Percentiles rank a stretch among this genome's conserved stretches.
phyloP scores from a whole-genome alignment of 2,888 invertebrate genomes.

The Beris chalybata region DNA sequence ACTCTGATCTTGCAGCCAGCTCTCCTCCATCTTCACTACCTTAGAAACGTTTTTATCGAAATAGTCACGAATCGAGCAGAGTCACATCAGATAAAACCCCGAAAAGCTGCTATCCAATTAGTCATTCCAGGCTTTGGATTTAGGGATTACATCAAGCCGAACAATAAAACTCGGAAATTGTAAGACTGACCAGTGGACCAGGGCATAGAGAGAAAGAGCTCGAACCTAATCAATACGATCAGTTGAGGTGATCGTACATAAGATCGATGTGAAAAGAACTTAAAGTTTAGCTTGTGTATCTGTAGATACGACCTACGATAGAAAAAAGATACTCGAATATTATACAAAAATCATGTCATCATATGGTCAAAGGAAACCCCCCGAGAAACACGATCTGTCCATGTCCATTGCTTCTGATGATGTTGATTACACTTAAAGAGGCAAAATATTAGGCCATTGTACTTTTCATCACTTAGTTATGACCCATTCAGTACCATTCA shows the following conservation, averaged over 20 bases:
- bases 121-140: constrained; percentile 31
- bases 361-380: constrained; percentile 13
- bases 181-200: constrained; percentile 20
- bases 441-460: constrained; percentile 39
- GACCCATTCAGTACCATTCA: constrained; percentile 35
- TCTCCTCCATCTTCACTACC: not conserved
- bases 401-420: constrained; percentile 35
- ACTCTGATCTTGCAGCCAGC: not conserved
- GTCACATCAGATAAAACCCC: constrained; percentile 32
- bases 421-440: constrained; percentile 37
- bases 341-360: constrained; percentile 27
- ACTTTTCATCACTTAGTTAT: constrained; percentile 40
- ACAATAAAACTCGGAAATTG: constrained; percentile 27
- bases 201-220: constrained; percentile 2
- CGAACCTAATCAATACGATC: constrained; percentile 22
- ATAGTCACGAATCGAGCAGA: constrained; percentile 35
- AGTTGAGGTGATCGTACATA: constrained; percentile 1
- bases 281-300: too few relatives aligned
- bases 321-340: not conserved
- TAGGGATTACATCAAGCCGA: constrained; percentile 21
- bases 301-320: too few relatives aligned
- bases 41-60: too few relatives aligned
- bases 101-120: constrained; percentile 37
- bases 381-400: constrained; percentile 30
- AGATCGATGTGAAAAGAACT: not conserved